phyloP scores from a whole-genome alignment of 2,797 vertebrate species.

The Rachycentron canadum region DNA sequence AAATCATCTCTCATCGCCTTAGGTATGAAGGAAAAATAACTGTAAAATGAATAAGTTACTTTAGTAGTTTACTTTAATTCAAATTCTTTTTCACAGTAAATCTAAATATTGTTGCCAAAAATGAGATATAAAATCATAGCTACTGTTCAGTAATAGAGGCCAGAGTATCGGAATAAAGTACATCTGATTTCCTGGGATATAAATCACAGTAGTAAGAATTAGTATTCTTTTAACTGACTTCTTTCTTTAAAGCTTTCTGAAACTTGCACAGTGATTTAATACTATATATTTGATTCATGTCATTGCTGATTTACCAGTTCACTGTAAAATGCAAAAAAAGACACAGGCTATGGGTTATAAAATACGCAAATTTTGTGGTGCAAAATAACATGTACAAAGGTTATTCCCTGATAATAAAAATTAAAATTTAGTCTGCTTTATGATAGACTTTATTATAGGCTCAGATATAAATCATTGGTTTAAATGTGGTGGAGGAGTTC shows the following conservation, averaged over 20 bases:
- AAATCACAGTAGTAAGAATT: too few species aligned
- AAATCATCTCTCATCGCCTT: too few species aligned
- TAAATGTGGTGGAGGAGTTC: not conserved
- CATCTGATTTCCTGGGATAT: too few species aligned
- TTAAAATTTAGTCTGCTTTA: not conserved
- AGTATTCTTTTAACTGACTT: not conserved
- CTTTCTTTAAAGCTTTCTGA: not conserved
- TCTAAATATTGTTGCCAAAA: too few species aligned
- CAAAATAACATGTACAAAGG: not conserved
- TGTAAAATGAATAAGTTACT: too few species aligned
- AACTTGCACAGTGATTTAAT: not conserved
- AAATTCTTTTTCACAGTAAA: too few species aligned
- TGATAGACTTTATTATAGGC: not conserved
- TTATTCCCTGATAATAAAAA: slow-evolving; percentile 7
- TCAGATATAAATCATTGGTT: not conserved
- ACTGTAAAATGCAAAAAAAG: not conserved
- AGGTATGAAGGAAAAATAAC: too few species aligned
- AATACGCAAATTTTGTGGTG: not conserved
- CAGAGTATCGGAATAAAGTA: too few species aligned
- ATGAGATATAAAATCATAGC: too few species aligned
- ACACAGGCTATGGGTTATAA: not conserved
- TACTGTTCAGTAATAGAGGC: too few species aligned
- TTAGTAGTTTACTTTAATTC: too few species aligned
- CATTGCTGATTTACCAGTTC: not conserved
- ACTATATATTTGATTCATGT: not conserved